Percentiles rank a stretch among this genome's conserved stretches.
These are phyloP conservation scores for Nycteola revayana DNA, from an alignment of 2,888 invertebrate species.

Conservation along the genomic window DNA sequence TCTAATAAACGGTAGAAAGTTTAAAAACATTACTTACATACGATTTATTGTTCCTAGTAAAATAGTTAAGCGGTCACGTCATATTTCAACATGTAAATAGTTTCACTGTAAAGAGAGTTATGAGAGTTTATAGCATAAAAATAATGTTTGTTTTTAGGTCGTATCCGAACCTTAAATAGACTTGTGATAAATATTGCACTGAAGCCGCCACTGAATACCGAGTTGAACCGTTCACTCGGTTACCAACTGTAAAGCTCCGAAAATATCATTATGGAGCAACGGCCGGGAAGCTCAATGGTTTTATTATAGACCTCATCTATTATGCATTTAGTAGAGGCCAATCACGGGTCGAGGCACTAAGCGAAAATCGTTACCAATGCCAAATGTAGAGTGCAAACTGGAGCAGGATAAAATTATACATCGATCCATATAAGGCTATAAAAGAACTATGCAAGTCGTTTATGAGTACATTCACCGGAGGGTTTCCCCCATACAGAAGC, in stretches of 20 bases:
- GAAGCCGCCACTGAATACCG: slow-evolving; percentile 18
- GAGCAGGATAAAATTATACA: slow-evolving; percentile 17
- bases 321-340: slow-evolving; percentile 65
- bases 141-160: slow-evolving; percentile 27
- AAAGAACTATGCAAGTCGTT: slow-evolving; percentile 16
- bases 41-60: slow-evolving; percentile 39
- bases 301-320: slow-evolving; percentile 75
- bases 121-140: slow-evolving; percentile 24
- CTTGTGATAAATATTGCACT: slow-evolving; percentile 34
- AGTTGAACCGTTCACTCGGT: slow-evolving; percentile 42
- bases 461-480: slow-evolving; percentile 7
- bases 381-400: slow-evolving; percentile 41
- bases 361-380: slow-evolving; percentile 68
- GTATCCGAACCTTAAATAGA: slow-evolving; percentile 33
- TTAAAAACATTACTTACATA: slow-evolving; percentile 38
- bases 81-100: slow-evolving; percentile 29
- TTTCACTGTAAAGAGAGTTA: slow-evolving; percentile 28
- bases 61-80: slow-evolving; percentile 32
- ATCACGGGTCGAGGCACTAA: slow-evolving; percentile 54
- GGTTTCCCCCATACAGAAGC: slow-evolving; percentile 14
- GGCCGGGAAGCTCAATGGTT: slow-evolving; percentile 58
- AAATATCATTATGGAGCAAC: slow-evolving; percentile 66
- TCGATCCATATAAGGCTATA: slow-evolving; percentile 8
- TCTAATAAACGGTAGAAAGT: slow-evolving; percentile 35
- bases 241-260: slow-evolving; percentile 49